Evolutionary conservation across 1,140 invertebrate genomes (phyloP), one percentile per base, ranked within the genome.

Genomic region (Gonatopus flavifemur): DNA sequence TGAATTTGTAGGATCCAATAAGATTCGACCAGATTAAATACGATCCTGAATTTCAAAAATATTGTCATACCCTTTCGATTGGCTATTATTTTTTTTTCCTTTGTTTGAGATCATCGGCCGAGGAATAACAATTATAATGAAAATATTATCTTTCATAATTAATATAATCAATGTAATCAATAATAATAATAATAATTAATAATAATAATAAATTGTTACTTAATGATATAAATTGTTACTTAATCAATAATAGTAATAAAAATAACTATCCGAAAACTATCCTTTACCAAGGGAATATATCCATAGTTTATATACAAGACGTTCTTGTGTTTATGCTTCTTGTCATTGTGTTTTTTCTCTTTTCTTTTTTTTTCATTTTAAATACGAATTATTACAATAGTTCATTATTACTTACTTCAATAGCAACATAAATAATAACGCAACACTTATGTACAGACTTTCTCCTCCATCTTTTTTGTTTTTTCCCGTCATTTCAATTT

Each of bases 51-150:
- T n/a, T n/a, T n/a, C n/a, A n/a, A n/a, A n/a, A n/a, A n/a, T n/a
- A n/a, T n/a, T n/a, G n/a, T n/a, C n/a, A n/a, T n/a, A n/a, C 52
- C 51, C 40, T 32, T 52, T 38, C 39, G 37, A 61, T 55, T 41
- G n/a, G 36, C 41, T 52, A 59, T 60, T 61, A 37, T 20, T 46
- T 37, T 55, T 57, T 49, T 45, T 60, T 50, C 44, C 49, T 68
- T 67, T n/a, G n/a, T n/a, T 67, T 71, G 68, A 75, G 69, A 75
- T 72, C 70, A 70, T 69, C 61, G 59, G 62, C 66, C 69, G 66
- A 71, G 72, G 64, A 58, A 70, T 67, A 74, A 74, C 65, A 72
- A 67, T 64, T 51, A 61, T 59, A 64, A 65, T 67, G 39, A 42
- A 48, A 53, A 62, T 61, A 67, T 49, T 61, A 58, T 67, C 67